Base-by-base conservation (phyloP, 1,140 invertebrate genomes). In the Notospermus geniculatus region DNA sequence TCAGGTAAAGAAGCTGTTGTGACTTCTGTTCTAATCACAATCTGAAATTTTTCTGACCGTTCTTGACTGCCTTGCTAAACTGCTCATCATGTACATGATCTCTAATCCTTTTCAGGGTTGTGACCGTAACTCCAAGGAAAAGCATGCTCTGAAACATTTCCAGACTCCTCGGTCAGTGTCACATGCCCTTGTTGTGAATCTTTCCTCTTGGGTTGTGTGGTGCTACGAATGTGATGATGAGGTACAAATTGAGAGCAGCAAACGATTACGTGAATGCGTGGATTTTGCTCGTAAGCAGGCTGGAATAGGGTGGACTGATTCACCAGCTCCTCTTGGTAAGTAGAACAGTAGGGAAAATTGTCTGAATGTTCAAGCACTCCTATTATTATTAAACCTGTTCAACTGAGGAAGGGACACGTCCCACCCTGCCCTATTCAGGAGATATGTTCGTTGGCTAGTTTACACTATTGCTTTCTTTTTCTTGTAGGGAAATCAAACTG, bases 101-200 rank as follows among this genome's bases (percentile, higher is more conserved):
- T n/a, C n/a, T n/a, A n/a, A n/a, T n/a, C n/a, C n/a, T n/a, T n/a
- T n/a, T 17, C 62, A 90, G 79, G 85, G 88, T 39, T 94, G 92
- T 82, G 90, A 89, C 36, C 83, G 87, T 58, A 82, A 84, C 11
- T 82, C 86, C 11, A 85, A 86, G 70, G 82, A 77, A 25, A 75
- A 87, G 65, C 92, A 95, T 81, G 90, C 90, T 1, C 69, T 90
- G 13, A 83, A 87, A 53, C 92, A 95, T 80, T 89, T 85, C 73
- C 82, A 88, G 68, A 90, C 85, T 1, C 88, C 90, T 2, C 87
- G 86, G 65, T 92, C 89, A 9, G 89, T 90, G 70, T 83, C 79
- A 17, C 92, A 95, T 81, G 84, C 86, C 7, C 70, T 94, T 46
- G 87, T 87, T 19, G 82, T 90, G 32, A 88, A 92, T 69, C 89